Conservation (phyloP, 2,797 vertebrate genomes). For the Menidia menidia region DNA sequence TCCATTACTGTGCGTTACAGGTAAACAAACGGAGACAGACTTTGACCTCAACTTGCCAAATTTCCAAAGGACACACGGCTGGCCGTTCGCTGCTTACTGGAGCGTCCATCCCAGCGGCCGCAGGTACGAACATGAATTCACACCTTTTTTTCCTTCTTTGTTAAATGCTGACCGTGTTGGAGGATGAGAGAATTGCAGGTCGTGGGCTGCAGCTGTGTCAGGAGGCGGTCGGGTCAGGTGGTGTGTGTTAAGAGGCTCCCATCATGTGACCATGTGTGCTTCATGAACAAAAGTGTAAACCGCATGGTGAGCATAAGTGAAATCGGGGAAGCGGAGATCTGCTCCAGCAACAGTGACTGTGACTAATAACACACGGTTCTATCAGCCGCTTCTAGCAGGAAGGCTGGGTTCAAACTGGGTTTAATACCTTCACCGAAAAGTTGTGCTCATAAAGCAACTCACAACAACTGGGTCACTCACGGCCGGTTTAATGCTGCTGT, state of each 20-base stretch:
- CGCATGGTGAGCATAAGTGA: slow-evolving; percentile 41
- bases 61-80: slow-evolving; percentile 4
- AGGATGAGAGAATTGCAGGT: background rate
- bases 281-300: slow-evolving; percentile 8
- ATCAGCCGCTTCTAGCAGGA: slow-evolving; percentile 59
- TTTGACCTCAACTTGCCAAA: slow-evolving; percentile 59
- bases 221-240: slow-evolving; percentile 21
- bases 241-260: slow-evolving; percentile 17
- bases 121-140: slow-evolving; percentile 36
- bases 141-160: background rate
- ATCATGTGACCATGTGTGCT: slow-evolving; percentile 34
- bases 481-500: slow-evolving; percentile 6
- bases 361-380: slow-evolving; percentile 60
- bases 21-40: slow-evolving; percentile 61
- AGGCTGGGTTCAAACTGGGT: slow-evolving; percentile 55
- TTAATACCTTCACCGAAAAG: slow-evolving; percentile 45
- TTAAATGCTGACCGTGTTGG: background rate
- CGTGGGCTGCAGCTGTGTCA: slow-evolving; percentile 9
- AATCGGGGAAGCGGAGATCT: slow-evolving; percentile 45
- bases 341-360: slow-evolving; percentile 51
- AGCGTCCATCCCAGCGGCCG: background rate
- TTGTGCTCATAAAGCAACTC: slow-evolving; percentile 6
- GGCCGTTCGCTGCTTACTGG: background rate
- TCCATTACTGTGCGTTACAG: slow-evolving; percentile 36
- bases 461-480: slow-evolving; percentile 16